Evolutionary conservation across 2,888 invertebrate genomes (phyloP).

Genomic region (Oscheius sp.): DNA sequence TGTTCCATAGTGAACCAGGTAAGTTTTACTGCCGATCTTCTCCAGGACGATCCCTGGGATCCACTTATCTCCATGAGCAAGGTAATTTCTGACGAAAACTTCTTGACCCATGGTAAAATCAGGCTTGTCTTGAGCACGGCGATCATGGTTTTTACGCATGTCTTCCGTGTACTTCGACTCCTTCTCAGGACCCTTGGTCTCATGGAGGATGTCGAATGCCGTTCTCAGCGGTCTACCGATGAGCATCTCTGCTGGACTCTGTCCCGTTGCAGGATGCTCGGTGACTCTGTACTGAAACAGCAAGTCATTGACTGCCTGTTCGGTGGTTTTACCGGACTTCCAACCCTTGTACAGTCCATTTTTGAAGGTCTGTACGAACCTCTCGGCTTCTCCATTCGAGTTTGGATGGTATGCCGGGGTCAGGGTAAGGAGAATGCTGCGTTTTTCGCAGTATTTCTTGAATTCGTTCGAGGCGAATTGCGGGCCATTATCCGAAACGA

Average conservation of each 20-base stretch:
- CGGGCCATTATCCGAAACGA: conserved; percentile 56
- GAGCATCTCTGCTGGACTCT: conserved; percentile 18
- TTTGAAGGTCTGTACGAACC: conserved; percentile 48
- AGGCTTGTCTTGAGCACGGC: not conserved
- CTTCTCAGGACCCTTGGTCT: not conserved
- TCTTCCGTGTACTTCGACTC: conserved; percentile 1
- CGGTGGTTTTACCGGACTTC: conserved; percentile 2
- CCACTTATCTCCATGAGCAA: conserved; percentile 23
- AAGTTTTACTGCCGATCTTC: not conserved
- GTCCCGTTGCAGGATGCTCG: conserved; percentile 10
- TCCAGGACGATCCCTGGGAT: conserved; percentile 17
- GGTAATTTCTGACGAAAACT: conserved; percentile 14
- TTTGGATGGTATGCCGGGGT: conserved; percentile 53
- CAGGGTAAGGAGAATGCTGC: too few species aligned
- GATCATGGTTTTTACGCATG: conserved; percentile 21
- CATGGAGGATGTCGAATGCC: conserved; percentile 12
- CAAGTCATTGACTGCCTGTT: conserved; percentile 12
- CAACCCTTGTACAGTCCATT: too few species aligned
- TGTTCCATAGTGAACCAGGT: conserved; percentile 13
- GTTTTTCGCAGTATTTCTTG: too few species aligned
- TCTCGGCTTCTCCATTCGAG: conserved; percentile 58
- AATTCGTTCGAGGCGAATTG: conserved; percentile 42
- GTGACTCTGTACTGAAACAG: conserved; percentile 27
- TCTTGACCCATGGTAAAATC: conserved; percentile 1
- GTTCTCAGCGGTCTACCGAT: conserved; percentile 27